Percentiles rank a stretch among this genome's conserved stretches.
Evolutionary conservation across 1,140 invertebrate species (phyloP).

Genomic region (Steinernema khuongi): DNA sequence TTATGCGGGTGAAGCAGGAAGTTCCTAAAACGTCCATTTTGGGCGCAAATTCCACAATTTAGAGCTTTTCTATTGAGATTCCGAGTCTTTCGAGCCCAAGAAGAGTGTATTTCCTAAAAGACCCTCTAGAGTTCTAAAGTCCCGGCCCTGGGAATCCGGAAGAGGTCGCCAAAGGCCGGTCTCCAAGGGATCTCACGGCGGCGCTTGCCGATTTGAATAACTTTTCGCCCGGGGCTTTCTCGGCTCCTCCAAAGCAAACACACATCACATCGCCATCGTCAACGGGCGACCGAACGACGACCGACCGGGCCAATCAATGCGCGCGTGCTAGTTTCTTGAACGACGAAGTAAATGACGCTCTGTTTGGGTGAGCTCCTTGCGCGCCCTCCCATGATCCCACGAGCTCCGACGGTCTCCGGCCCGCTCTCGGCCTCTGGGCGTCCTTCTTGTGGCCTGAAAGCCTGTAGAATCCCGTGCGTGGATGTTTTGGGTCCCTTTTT

Average conservation of each 20-base stretch:
- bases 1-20: no score
- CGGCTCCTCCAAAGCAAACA: conserved; percentile 11
- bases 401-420: not conserved
- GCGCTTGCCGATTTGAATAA: not conserved
- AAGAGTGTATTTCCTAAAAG: not conserved
- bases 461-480: no score
- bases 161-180: not conserved
- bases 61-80: no score
- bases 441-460: no score
- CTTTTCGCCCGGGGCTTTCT: conserved; percentile 13
- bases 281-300: not conserved
- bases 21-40: no score
- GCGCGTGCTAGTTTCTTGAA: conserved; percentile 11
- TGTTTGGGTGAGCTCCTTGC: conserved; percentile 6
- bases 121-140: no score
- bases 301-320: conserved; percentile 13
- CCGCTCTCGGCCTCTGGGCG: not conserved
- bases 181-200: not conserved
- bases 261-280: conserved; percentile 13
- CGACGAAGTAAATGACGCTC: conserved; percentile 6
- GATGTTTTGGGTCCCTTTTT: no score
- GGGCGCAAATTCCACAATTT: no score
- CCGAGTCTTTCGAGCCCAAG: not conserved
- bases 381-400: not conserved
- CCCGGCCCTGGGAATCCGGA: no score